Base-by-base conservation (phyloP, 2,888 invertebrate species). In the Aphelenchoides bicaudatus region DNA sequence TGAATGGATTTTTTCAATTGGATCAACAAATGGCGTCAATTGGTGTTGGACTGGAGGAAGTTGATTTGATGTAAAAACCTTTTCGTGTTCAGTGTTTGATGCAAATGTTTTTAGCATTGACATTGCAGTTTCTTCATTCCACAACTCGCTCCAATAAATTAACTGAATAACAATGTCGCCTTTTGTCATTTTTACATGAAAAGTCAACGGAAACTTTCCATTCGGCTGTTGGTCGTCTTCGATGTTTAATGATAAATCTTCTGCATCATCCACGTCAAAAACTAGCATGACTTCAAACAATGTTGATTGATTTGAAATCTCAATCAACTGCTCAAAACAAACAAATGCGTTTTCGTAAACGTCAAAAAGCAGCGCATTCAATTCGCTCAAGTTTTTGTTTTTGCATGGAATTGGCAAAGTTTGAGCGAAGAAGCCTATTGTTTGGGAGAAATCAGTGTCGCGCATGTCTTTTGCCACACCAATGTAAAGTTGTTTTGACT, bases 281-380 rank as follows among this genome's bases (percentile, higher is more conserved):
- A 53, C 66, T 10, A 65, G 27, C 67, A 67, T 68, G 2, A 65
- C 65, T n/a, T 65, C 67, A 28, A 63, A 65, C 8, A 67, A 16
- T 3, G 38, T 8, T 8, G 43, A 43, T 8, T 25, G 10, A 8
- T n/a, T n/a, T 6, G 43, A 6, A 8, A 21, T 8, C 8, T 37
- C 6, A 1, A 57, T 21, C n/a, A 58, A 13, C n/a, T 38, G 16
- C 3, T 58, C 58, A 47, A 48, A 58, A 23, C 23, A 25, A 4
- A 60, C 29, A 27, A 25, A 6, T 10, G 6, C 2, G 39, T 56
- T 16, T n/a, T 56, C 39, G n/a, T 37, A 13, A 4, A 37, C 8
- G 2, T 19, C 6, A 3, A 13, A 8, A 4, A 58, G 2, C 31
- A 49, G 16, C 19, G n/a, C 5, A 16, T 56, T 27, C 5, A 50